A percentile compares a stretch with the other conserved stretches of the same genome.
These are phyloP conservation scores for Pseudopipra pipra DNA, from an alignment of 2,113 vertebrate genomes.

Conservation along the genomic window DNA sequence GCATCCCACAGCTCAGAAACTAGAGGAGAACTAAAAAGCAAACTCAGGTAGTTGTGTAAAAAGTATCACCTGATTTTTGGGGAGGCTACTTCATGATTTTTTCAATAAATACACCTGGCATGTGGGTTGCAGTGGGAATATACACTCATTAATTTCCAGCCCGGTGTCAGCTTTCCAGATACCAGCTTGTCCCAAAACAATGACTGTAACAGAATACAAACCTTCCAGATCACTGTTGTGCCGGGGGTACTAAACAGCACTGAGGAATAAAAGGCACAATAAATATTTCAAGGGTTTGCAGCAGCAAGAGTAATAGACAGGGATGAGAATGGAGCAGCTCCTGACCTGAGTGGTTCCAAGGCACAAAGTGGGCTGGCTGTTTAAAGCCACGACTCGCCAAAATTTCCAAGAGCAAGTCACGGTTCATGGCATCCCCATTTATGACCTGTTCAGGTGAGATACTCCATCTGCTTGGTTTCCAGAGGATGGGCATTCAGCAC, in stretches of 20 bases:
- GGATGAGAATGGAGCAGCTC: not conserved
- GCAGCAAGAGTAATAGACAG: not conserved
- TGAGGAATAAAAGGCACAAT: not conserved
- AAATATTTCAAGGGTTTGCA: slow-evolving; percentile 46
- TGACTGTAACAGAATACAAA: slow-evolving; percentile 16
- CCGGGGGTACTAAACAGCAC: not conserved
- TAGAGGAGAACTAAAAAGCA: not conserved
- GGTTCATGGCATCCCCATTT: not conserved
- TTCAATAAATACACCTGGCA: slow-evolving; percentile 11
- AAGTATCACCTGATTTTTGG: not conserved
- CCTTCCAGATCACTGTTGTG: not conserved
- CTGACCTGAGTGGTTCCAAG: not conserved
- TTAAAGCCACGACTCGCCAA: not conserved
- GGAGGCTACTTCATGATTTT: not conserved
- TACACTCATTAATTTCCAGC: not conserved
- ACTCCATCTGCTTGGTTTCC: not conserved
- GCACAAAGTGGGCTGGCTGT: not conserved
- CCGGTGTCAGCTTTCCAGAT: slow-evolving; percentile 18
- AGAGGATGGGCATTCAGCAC: not conserved
- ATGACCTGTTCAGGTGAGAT: not conserved
- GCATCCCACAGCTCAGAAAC: not conserved
- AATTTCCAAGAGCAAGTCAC: not conserved
- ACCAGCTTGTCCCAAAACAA: not conserved
- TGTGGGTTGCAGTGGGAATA: not conserved
- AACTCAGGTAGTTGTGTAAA: not conserved